A percentile compares a stretch with the other conserved stretches of the same genome.
phyloP scores from a whole-genome alignment of 2,113 vertebrate genomes.

The Aptenodytes forsteri region DNA sequence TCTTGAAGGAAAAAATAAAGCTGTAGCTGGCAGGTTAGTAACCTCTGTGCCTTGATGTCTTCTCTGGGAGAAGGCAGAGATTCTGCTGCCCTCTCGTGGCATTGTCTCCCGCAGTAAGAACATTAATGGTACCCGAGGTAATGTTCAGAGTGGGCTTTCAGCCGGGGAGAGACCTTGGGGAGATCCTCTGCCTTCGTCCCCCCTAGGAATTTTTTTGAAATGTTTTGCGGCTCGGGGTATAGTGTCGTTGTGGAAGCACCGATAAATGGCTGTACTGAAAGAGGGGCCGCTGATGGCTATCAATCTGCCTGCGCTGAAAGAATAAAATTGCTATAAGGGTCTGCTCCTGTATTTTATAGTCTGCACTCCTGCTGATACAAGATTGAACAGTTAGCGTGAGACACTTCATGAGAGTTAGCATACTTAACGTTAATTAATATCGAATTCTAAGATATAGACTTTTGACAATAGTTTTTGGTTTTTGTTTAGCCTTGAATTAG shows the following conservation, averaged over 20 bases:
- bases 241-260: rapidly evolving
- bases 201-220: background rate
- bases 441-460: background rate
- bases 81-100: slow-evolving; percentile 53
- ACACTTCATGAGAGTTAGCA: background rate
- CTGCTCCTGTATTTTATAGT: background rate
- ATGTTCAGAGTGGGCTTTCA: background rate
- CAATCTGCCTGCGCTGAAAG: background rate
- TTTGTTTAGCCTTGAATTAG: background rate
- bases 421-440: background rate
- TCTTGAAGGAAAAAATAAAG: background rate
- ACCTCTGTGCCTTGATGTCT: background rate
- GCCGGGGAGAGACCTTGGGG: background rate
- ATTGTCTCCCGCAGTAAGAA: rapidly evolving
- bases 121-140: rapidly evolving
- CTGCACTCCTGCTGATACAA: background rate
- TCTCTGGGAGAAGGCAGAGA: background rate
- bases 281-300: background rate
- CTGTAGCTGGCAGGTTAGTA: background rate
- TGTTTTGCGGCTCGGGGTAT: background rate
- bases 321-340: background rate
- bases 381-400: background rate
- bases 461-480: background rate
- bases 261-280: background rate
- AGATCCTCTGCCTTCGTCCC: background rate